Base-by-base conservation (phyloP, 2,888 invertebrate genomes). In the Eristalinus aeneus region DNA sequence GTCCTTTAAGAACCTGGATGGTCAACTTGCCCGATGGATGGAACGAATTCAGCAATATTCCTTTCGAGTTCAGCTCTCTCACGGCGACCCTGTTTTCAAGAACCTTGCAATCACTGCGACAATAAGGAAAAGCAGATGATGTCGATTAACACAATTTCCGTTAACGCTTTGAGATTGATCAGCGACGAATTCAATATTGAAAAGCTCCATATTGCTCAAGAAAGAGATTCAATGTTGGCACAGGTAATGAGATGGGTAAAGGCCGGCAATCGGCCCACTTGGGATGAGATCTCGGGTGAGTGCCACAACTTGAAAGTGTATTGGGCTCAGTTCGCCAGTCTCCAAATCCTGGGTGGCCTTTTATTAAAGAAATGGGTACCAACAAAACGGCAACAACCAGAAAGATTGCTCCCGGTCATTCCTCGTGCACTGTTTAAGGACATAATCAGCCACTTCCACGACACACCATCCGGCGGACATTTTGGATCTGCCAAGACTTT, bases 1-100 rank as follows among this genome's bases (percentile, higher is more conserved):
- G n/a, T n/a, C n/a, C n/a, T n/a, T n/a, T n/a, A n/a, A n/a, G n/a
- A n/a, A n/a, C n/a, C n/a, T n/a, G n/a, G n/a, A n/a, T n/a, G n/a
- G 56, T 39, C 65, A 74, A 58, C 58, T 74, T 4, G 58, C 39
- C 8, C 54, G 73, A 9, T 61, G 69, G 60, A 60, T 71, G 58
- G 60, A 60, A 39, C 63, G 64, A n/a, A 53, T 46, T 8, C 53
- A 61, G 11, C 34, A 64, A 34, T 63, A 73, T 36, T 31, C 12
- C n/a, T 60, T 60, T 11, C 53, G 61, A 53, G 32, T 72, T 22
- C 53, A 72, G 68, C 56, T 22, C 56, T 68, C 3, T 68, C 68
- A 34, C 56, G 67, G 31, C 67, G 67, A 54, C 67, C 54, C 12
- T 68, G 68, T n/a, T 10, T 31, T 12, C 31, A 60, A n/a, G 60